Conservation (phyloP, 1,140 invertebrate species). For the Araneus ventricosus region DNA sequence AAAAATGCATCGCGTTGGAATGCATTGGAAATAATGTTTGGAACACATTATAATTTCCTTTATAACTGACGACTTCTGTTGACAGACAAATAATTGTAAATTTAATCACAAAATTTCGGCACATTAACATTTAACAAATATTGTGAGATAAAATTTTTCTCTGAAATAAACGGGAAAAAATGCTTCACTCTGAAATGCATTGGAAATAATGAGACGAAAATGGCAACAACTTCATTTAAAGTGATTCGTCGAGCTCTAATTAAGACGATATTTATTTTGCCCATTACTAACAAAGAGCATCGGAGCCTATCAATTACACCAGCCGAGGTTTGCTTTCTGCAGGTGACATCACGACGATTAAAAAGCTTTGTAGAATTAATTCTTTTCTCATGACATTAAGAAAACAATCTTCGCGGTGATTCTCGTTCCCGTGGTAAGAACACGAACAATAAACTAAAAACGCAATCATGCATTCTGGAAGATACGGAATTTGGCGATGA, state of each 20-base stretch:
- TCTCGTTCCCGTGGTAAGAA: background rate
- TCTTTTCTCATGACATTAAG: background rate
- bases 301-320: background rate
- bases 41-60: too few relatives aligned
- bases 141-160: too few relatives aligned
- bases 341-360: constrained; percentile 18
- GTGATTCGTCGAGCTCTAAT: background rate
- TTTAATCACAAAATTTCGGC: too few relatives aligned
- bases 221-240: background rate
- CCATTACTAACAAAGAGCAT: background rate
- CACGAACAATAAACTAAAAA: background rate
- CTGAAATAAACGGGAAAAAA: too few relatives aligned
- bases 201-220: background rate
- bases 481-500: constrained; percentile 19
- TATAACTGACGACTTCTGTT: too few relatives aligned
- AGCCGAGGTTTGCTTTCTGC: background rate
- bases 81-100: too few relatives aligned
- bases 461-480: background rate
- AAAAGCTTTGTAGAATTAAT: background rate
- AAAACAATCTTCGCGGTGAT: background rate
- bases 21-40: too few relatives aligned
- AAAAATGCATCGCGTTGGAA: too few relatives aligned
- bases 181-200: too few relatives aligned
- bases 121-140: too few relatives aligned
- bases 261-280: background rate